Evolutionary conservation across 2,113 vertebrate species (phyloP), one percentile per base, ranked within the genome.

Genomic region (Ranitomeya variabilis): DNA sequence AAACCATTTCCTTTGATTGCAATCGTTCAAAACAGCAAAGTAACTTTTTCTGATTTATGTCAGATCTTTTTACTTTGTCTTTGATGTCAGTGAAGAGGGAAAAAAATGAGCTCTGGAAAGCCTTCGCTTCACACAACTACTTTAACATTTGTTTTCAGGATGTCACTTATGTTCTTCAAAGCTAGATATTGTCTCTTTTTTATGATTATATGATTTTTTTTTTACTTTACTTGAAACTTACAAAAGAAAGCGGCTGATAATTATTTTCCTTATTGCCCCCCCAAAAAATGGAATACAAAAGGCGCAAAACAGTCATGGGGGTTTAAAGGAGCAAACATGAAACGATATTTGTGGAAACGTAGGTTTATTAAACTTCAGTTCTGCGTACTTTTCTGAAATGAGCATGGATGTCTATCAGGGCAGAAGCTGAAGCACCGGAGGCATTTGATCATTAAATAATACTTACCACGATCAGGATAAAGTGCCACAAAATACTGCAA

Each of bases 21-120:
- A 95, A 95, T 95, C 96, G 95, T 95, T 96, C 95, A 95, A 96
- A 96, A 96, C 95, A 96, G 95, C 94, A 93, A 95, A 96, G 96
- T 96, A 95, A 95, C 93, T 94, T 91, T 91, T 95, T 96, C 92
- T 96, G 94, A 96, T 96, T 96, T 95, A 94, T 95, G 94, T 96
- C 95, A 95, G 94, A 94, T 95, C 95, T 96, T 96, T 96, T 94
- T 91, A 93, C 94, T 93, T 93, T 93, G 90, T 93, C 95, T 96
- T 96, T 96, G 91, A 96, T 95, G 94, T 95, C 92, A 93, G 94
- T 94, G 93, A 94, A 94, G 95, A 96, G 94, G 91, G 26, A 88
- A 95, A 45, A 31, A 95, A 92, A 93, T 94, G 93, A 95, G 92
- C 94, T 92, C 31, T 92, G 91, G 92, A n/a, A 94, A 95, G 94